Base-by-base conservation (phyloP, 2,888 invertebrate species). In the Drosophila rellima region DNA sequence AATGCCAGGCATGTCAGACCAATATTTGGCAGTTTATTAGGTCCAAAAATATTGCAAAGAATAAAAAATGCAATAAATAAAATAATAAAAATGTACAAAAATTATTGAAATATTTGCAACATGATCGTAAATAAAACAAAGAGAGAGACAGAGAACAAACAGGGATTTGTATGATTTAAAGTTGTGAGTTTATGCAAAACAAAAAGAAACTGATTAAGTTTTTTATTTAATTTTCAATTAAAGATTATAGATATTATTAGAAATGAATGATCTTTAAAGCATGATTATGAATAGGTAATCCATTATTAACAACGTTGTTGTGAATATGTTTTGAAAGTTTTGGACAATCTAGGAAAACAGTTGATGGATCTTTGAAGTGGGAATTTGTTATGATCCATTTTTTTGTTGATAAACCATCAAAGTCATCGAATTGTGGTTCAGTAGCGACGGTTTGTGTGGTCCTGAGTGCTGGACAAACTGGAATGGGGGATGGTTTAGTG, bases 21-120 rank as follows among this genome's bases (percentile, higher is more conserved):
- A 33, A 23, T 17, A 33, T 31, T 45, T 33, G 23, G n/a, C 48
- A 56, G 39, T 56, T 65, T 65, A 78, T 75, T 44, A 54, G 42
- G 60, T 17, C 66, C 56, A 67, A 37, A 10, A 15, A 39, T 13
- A 63, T 52, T 63, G 15, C 44, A 47, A 56, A 50, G 39, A 26
- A 62, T n/a, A n/a, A n/a, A n/a, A n/a, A n/a, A n/a, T n/a, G n/a
- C n/a, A n/a, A n/a, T n/a, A n/a, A n/a, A n/a, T n/a, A n/a, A 33
- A 40, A 37, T 35, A 10, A 45, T 15, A 29, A 26, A 35, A 35
- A 10, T 26, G 13, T 17, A 15, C 18, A 20, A 11, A 29, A 54
- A 54, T 20, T 17, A 33, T 52, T 42, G 13, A 42, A 57, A 63
- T 63, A 31, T 50, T 55, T 55, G 42, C 40, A n/a, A 31, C 39